Evolutionary conservation across 2,113 vertebrate genomes (phyloP).

Genomic region (Acrocephalus arundinaceus): DNA sequence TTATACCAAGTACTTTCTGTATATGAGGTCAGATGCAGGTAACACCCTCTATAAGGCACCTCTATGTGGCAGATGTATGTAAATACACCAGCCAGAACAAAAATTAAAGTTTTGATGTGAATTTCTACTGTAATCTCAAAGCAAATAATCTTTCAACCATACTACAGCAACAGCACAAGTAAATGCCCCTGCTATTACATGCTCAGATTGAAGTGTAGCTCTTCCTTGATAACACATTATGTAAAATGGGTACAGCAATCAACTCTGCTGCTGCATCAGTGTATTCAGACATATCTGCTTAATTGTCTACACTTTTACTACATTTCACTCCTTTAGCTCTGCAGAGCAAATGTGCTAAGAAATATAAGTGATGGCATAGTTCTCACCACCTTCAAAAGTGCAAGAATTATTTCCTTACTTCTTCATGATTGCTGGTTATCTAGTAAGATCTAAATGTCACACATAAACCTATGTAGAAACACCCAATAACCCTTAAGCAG

Average conservation of each 20-base stretch:
- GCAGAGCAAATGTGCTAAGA: neutral
- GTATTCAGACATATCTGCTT: neutral
- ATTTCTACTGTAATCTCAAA: neutral
- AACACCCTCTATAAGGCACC: conserved; percentile 26
- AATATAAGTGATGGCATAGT: neutral
- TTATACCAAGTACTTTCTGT: neutral
- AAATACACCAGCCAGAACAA: conserved; percentile 32
- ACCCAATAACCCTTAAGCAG: neutral
- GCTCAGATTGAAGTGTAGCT: neutral
- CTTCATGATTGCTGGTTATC: neutral
- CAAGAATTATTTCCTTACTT: neutral
- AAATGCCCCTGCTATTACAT: neutral
- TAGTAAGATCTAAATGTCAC: neutral
- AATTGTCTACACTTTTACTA: neutral
- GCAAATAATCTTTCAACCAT: neutral
- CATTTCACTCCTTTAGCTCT: neutral
- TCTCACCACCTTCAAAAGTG: neutral
- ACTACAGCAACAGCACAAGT: neutral
- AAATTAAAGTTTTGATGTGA: neutral
- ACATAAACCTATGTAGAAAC: neutral
- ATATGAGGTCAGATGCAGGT: neutral
- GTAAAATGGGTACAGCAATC: neutral
- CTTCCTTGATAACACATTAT: neutral
- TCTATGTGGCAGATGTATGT: neutral
- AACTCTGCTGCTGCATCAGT: neutral